Conservation (phyloP, 2,113 vertebrate genomes). For the Microtus oregoni region DNA sequence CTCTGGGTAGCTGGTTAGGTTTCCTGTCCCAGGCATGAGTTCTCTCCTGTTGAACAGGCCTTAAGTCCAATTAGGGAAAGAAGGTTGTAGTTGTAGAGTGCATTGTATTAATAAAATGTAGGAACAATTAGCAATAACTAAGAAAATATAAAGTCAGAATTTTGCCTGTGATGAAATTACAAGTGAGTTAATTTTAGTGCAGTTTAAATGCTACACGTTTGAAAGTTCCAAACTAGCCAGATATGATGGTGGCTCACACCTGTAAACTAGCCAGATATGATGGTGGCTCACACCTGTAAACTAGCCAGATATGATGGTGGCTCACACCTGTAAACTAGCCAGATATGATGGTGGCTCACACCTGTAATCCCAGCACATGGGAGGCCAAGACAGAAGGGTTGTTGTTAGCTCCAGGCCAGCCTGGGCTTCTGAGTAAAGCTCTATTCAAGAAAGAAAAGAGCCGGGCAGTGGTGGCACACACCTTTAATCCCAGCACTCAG, state of each 20-base stretch:
- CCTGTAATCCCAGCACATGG: background rate
- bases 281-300: too few relatives aligned
- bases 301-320: too few relatives aligned
- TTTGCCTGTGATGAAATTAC: background rate
- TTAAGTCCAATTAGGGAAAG: background rate
- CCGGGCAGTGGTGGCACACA: background rate
- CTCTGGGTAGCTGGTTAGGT: background rate
- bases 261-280: too few relatives aligned
- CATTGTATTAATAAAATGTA: background rate
- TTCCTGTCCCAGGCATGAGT: background rate
- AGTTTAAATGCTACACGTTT: constrained; percentile 13
- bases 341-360: background rate
- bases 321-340: too few relatives aligned
- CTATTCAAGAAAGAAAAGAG: background rate
- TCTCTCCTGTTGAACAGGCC: background rate
- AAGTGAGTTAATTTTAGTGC: background rate
- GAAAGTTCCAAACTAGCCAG: background rate
- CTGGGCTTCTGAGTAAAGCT: too few relatives aligned
- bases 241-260: background rate
- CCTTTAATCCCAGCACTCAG: background rate
- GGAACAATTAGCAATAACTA: background rate
- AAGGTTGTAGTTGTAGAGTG: background rate
- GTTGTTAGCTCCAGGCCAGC: background rate
- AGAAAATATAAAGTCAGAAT: background rate
- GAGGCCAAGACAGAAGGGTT: background rate